These are phyloP conservation scores for Pomacea maculata DNA, from an alignment of 1,140 invertebrate species.

Conservation along the genomic window DNA sequence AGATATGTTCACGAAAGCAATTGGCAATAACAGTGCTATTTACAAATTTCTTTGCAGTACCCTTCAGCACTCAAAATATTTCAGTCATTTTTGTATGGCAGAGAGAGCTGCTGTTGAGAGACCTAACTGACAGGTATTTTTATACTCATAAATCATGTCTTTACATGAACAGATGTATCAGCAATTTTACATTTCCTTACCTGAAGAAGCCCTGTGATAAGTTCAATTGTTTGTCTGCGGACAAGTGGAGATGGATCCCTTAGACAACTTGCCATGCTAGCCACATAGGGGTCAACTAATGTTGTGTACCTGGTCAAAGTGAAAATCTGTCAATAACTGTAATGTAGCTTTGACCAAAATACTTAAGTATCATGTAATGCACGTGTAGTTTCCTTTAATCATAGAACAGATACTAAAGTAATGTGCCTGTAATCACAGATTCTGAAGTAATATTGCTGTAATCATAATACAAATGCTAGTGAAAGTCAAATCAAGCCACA, in stretches of 20 bases:
- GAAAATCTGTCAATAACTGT: background rate
- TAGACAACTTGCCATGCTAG: constrained; percentile 72
- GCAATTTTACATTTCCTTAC: constrained; percentile 22
- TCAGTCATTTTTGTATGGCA: too few species aligned
- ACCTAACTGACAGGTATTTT: too few species aligned
- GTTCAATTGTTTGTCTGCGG: constrained; percentile 71
- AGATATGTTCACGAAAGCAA: background rate
- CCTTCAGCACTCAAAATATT: background rate
- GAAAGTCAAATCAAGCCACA: too few species aligned
- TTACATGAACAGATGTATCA: too few species aligned
- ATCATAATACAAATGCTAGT: too few species aligned
- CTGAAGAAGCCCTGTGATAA: constrained; percentile 73
- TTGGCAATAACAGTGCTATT: constrained; percentile 5
- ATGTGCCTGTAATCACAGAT: background rate
- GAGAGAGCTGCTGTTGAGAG: too few species aligned
- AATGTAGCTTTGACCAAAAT: background rate
- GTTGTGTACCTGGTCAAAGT: constrained; percentile 69
- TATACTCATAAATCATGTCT: too few species aligned
- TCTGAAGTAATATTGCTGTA: too few species aligned
- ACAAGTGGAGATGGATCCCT: constrained; percentile 70
- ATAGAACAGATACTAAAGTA: background rate
- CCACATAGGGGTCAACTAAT: constrained; percentile 72
- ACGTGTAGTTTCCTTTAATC: background rate
- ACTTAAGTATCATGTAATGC: background rate
- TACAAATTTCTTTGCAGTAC: background rate